phyloP scores from a whole-genome alignment of 1,140 invertebrate species.

The Drosophila asahinai region DNA sequence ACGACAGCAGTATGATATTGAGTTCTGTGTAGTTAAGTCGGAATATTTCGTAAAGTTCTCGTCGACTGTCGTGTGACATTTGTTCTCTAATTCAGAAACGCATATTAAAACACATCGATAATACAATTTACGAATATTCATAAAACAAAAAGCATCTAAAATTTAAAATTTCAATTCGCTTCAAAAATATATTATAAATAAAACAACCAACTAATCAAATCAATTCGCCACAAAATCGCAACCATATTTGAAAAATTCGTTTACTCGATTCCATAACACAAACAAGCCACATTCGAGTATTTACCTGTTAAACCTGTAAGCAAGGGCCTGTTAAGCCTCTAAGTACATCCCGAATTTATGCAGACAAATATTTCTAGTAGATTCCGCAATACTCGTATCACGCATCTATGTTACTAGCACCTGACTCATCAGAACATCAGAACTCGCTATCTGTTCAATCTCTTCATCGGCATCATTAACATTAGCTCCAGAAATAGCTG shows the following conservation, averaged over 20 bases:
- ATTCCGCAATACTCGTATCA: slow-evolving; percentile 4
- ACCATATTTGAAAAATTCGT: slow-evolving; percentile 66
- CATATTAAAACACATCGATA: slow-evolving; percentile 58
- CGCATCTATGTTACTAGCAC: slow-evolving; percentile 7
- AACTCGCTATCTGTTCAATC: slow-evolving; percentile 39
- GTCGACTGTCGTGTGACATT: slow-evolving; percentile 84
- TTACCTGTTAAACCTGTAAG: slow-evolving; percentile 77
- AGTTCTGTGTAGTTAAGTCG: slow-evolving; percentile 85
- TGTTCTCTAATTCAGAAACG: slow-evolving; percentile 75
- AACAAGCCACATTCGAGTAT: slow-evolving; percentile 57
- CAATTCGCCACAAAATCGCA: slow-evolving; percentile 66
- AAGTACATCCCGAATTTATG: slow-evolving; percentile 25
- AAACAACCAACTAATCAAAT: slow-evolving; percentile 65
- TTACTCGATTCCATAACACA: slow-evolving; percentile 44
- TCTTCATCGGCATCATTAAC: slow-evolving; percentile 33
- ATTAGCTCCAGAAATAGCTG: slow-evolving; percentile 63
- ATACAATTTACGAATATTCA: slow-evolving; percentile 51
- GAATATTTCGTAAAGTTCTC: slow-evolving; percentile 84
- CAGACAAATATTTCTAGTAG: slow-evolving; percentile 28
- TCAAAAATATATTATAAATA: slow-evolving; percentile 60
- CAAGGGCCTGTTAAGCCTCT: slow-evolving; percentile 46
- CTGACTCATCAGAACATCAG: slow-evolving; percentile 24
- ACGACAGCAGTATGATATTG: slow-evolving; percentile 75
- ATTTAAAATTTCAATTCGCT: slow-evolving; percentile 49
- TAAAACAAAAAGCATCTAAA: slow-evolving; percentile 41